Base-by-base conservation (phyloP, 2,113 vertebrate species). In the Halichoerus grypus region DNA sequence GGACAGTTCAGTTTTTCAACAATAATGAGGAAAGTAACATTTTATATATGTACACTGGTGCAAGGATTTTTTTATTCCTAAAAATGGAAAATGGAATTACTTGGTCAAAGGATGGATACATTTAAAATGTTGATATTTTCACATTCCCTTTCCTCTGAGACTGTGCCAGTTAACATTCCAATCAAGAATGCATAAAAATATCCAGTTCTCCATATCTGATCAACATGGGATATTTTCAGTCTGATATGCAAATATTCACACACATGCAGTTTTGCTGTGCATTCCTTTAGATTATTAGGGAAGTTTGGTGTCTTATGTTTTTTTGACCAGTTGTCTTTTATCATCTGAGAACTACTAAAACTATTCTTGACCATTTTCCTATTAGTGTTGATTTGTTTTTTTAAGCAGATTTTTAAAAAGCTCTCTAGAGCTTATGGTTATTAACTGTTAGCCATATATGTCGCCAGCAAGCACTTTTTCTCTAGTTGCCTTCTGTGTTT, bases 101-200 rank as follows among this genome's bases (percentile, higher is more conserved):
- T 53, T 31, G 31, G 57, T 87, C 67, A 77, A 83, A 86, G 19
- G 28, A 67, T 42, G 65, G 51, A 42, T 16, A 51, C 28, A 67
- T 92, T 88, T 88, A 72, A 65, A 65, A 31, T 83, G 42, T 92
- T 79, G 61, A 39, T 83, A 21, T 92, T 91, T 59, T 85, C 14
- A 67, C 1, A 36, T 85, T 7, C 28, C 5, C 55, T 7, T 55
- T 59, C n/a, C 39, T 76, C 49, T 1, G 63, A 42, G 33, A 4
- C 36, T 57, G 16, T 76, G 49, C 16, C 15, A 76, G 53, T n/a
- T 69, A 67, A 57, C 85, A 90, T 61, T 86, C 57, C 10, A 92
- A 26, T 9, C 22, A 69, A 59, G 12, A 15, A 4, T 85, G 4
- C 80, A 3, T 92, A 74, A 86, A 83, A 69, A 74, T 81, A 74